Base-by-base conservation (phyloP, 2,113 vertebrate species). In the Heloderma charlesbogerti region DNA sequence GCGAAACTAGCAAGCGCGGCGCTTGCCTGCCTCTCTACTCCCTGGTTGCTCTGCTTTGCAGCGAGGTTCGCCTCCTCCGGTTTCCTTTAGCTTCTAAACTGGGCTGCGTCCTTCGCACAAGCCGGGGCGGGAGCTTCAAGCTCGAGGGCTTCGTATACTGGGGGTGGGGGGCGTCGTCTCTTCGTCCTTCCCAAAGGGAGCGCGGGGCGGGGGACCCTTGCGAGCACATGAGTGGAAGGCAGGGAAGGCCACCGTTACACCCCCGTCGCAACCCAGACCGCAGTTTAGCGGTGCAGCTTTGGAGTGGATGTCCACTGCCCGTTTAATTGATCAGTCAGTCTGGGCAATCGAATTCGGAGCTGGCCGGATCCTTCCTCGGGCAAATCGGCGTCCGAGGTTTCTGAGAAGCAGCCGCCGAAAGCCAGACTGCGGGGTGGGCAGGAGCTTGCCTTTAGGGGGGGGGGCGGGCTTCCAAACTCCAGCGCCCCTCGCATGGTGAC, bases 171-270 rank as follows among this genome's bases (percentile, higher is more conserved):
- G n/a, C n/a, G n/a, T n/a, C n/a, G 95, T 3, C 69, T 94, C 88
- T 91, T 92, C 90, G 16, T n/a, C n/a, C 84, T 48, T 95, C 95
- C 83, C 94, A 95, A 94, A 92, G 48, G 57, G 2, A 0, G 0
- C 22, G 81, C n/a, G 74, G 7, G 66, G 22, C 4, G 15, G 88
- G 91, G 91, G 31, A 48, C 93, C 51, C 95, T 92, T 94, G 88
- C 86, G 90, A 96, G 92, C 74, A 94, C 94, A 96, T 95, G 90
- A 96, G 95, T 95, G 95, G 95, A 95, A 96, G 95, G 91, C 91
- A 92, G 94, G 93, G 93, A 95, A 96, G 93, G 94, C 93, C 95
- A 90, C 95, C 95, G 96, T 96, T 95, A 95, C 87, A 67, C 79
- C 91, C 93, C 91, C 96, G 93, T 93, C 93, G 94, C 95, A 95